Percentiles rank a stretch among this genome's conserved stretches.
Evolutionary conservation across 2,797 vertebrate species (phyloP).

Genomic region (Vireo griseus): DNA sequence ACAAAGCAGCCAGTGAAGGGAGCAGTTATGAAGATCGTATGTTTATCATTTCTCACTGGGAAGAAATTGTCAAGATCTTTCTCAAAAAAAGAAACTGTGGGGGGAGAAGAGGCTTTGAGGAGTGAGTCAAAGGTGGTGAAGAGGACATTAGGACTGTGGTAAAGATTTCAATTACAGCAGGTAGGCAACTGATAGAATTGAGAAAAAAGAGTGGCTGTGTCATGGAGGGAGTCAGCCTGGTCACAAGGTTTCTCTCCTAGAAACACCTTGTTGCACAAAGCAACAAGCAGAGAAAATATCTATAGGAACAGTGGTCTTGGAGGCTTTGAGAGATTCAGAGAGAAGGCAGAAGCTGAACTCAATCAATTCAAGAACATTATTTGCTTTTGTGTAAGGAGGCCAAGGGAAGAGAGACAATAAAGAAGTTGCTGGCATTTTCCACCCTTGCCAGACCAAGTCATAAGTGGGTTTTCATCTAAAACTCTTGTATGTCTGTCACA

Average conservation of each 20-base stretch:
- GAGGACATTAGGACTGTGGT: neutral
- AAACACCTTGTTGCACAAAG: neutral
- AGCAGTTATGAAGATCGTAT: neutral
- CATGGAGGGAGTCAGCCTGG: neutral
- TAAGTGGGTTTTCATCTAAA: neutral
- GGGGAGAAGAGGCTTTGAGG: neutral
- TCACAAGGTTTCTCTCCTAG: neutral
- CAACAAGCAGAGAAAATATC: neutral
- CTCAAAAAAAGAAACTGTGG: neutral
- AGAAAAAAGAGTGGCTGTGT: neutral
- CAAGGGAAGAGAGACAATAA: neutral
- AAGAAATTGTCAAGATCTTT: neutral
- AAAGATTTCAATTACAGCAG: neutral
- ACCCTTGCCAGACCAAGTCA: neutral
- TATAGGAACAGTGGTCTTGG: neutral
- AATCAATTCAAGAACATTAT: neutral
- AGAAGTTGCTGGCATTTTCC: neutral
- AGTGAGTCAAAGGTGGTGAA: neutral
- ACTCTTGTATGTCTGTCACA: neutral
- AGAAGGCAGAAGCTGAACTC: neutral
- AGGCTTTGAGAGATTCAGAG: neutral
- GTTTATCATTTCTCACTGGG: neutral
- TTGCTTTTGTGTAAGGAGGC: neutral
- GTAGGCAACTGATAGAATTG: neutral
- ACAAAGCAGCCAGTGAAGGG: neutral